A percentile compares a stretch with the other conserved stretches of the same genome.
Evolutionary conservation across 2,888 invertebrate genomes (phyloP).

Genomic region (Cyaniris semiargus): DNA sequence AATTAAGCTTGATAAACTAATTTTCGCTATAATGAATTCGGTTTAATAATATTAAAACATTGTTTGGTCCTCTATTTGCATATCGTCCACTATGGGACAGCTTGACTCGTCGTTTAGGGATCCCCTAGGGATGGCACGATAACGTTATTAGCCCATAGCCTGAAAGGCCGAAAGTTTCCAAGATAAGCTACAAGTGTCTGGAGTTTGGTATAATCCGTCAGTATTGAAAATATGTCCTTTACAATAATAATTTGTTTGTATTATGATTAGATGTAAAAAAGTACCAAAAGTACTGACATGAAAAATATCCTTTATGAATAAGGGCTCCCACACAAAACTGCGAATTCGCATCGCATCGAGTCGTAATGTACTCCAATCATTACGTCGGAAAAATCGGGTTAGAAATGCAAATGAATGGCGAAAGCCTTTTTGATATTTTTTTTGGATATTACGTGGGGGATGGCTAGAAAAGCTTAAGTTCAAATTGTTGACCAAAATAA

Average conservation of each 20-base stretch:
- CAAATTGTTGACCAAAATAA: too few species aligned
- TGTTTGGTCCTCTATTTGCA: conserved; percentile 8
- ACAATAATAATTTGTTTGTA: background rate
- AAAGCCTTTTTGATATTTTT: too few species aligned
- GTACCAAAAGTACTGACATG: too few species aligned
- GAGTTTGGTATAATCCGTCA: background rate
- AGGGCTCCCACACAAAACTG: too few species aligned
- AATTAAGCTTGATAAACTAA: background rate
- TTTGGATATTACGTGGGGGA: too few species aligned
- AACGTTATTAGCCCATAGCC: conserved; percentile 6
- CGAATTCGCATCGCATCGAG: too few species aligned
- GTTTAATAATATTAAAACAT: conserved; percentile 11
- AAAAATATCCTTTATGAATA: too few species aligned
- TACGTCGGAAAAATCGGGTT: too few species aligned
- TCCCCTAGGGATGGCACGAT: background rate
- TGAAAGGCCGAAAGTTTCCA: background rate
- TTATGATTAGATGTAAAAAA: background rate
- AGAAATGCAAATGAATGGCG: too few species aligned
- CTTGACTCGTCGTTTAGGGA: conserved; percentile 17
- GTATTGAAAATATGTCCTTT: background rate
- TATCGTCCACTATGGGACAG: conserved; percentile 1
- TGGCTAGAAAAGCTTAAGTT: too few species aligned
- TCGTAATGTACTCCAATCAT: too few species aligned
- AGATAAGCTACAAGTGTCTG: conserved; percentile 11
- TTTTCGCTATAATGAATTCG: conserved; percentile 15